These are phyloP conservation scores for Uloborus diversus DNA, from an alignment of 1,140 invertebrate species.

Conservation along the genomic window DNA sequence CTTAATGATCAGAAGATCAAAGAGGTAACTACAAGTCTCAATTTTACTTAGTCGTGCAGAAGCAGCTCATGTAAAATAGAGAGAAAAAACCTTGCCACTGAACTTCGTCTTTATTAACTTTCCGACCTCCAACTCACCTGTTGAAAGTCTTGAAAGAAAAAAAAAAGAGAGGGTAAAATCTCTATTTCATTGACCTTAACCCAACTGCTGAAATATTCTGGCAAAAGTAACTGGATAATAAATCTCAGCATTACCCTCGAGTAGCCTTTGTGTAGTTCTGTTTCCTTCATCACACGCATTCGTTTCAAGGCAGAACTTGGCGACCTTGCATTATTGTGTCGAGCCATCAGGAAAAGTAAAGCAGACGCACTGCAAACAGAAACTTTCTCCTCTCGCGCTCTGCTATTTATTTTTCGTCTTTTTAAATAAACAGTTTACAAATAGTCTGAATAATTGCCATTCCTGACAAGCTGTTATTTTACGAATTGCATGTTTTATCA, in stretches of 20 bases:
- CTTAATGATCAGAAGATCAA: no score
- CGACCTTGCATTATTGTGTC: constrained; percentile 27
- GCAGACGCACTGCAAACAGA: no score
- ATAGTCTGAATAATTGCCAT: no score
- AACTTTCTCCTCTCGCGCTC: no score
- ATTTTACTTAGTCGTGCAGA: no score
- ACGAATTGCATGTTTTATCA: no score
- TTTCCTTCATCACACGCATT: not conserved
- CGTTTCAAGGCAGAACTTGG: constrained; percentile 20
- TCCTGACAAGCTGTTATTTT: no score
- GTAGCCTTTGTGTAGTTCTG: constrained; percentile 15
- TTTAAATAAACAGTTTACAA: no score
- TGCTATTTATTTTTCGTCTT: no score
- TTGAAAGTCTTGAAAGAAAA: constrained; percentile 1
- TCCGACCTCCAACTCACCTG: constrained; percentile 22
- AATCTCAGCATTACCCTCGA: constrained; percentile 27
- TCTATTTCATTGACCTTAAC: constrained; percentile 42
- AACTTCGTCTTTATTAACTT: constrained; percentile 13
- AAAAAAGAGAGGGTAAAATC: constrained; percentile 18
- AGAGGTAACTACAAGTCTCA: no score
- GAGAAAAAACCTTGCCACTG: constrained; percentile 5
- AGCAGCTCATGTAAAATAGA: no score
- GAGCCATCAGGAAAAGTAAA: constrained; percentile 2
- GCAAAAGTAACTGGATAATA: constrained; percentile 22
- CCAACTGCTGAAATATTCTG: constrained; percentile 27